A percentile compares a stretch with the other conserved stretches of the same genome.
phyloP scores from a whole-genome alignment of 1,140 invertebrate species.

The Cyclina sinensis region DNA sequence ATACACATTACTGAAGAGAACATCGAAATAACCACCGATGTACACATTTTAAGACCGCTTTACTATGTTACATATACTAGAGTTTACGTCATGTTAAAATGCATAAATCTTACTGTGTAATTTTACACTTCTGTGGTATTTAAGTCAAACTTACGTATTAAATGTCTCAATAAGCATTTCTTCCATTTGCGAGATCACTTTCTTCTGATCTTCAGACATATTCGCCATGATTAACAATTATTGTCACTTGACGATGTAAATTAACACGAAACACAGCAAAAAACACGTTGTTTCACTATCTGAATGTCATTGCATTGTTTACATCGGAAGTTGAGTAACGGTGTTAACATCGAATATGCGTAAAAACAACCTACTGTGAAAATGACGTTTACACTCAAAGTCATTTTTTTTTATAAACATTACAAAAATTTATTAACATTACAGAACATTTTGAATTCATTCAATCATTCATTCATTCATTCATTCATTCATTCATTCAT shows the following conservation, averaged over 20 bases:
- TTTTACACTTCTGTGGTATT: not conserved
- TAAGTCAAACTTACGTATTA: slow-evolving; percentile 1
- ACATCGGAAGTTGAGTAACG: slow-evolving; percentile 21
- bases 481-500: too few species aligned
- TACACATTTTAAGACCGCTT: too few species aligned
- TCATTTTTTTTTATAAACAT: too few species aligned
- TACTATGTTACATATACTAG: too few species aligned
- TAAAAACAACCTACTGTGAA: not conserved
- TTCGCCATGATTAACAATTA: not conserved
- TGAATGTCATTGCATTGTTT: slow-evolving; percentile 21
- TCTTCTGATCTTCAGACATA: not conserved
- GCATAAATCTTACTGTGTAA: too few species aligned
- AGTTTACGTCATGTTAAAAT: too few species aligned
- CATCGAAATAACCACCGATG: too few species aligned
- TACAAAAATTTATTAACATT: too few species aligned
- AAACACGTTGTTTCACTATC: not conserved
- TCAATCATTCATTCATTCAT: too few species aligned
- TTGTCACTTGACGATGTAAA: not conserved
- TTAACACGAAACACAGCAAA: not conserved
- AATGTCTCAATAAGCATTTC: slow-evolving; percentile 26
- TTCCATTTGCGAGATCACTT: not conserved
- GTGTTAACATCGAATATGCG: not conserved
- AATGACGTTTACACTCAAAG: too few species aligned
- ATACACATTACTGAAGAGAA: too few species aligned
- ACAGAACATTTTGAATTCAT: too few species aligned